A percentile compares a stretch with the other conserved stretches of the same genome.
Conservation (phyloP, 2,888 invertebrate species). For the Macropis europaea region DNA sequence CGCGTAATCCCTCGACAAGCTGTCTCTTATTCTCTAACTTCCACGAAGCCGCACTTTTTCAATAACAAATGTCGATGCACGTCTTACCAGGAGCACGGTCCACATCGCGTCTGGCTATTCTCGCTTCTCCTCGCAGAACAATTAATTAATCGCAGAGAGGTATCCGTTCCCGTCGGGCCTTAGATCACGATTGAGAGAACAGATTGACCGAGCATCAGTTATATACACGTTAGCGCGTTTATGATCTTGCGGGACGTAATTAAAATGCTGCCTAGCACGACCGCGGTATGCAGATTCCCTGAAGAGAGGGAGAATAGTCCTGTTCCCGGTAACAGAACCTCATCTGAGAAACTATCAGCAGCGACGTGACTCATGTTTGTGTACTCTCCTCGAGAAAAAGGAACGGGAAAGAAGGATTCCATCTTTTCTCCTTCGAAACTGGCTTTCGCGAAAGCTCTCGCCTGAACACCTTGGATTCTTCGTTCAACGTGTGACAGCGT, state of each 20-base stretch:
- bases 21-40: too few relatives aligned
- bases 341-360: slow-evolving; percentile 18
- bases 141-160: not conserved
- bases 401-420: slow-evolving; percentile 19
- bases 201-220: slow-evolving; percentile 64
- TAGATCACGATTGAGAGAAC: slow-evolving; percentile 56
- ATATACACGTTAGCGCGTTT: slow-evolving; percentile 67
- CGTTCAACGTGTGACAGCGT: not conserved
- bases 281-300: slow-evolving; percentile 65
- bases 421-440: slow-evolving; percentile 8
- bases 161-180: slow-evolving; percentile 32
- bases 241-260: slow-evolving; percentile 66
- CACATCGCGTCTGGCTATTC: slow-evolving; percentile 20
- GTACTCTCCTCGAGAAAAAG: slow-evolving; percentile 6
- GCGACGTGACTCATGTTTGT: slow-evolving; percentile 46
- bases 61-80: not conserved
- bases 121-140: not conserved
- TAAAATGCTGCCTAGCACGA: slow-evolving; percentile 57
- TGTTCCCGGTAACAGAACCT: slow-evolving; percentile 48
- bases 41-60: too few relatives aligned
- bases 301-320: slow-evolving; percentile 58
- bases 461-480: slow-evolving; percentile 4
- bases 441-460: slow-evolving; percentile 14
- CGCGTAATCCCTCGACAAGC: too few relatives aligned
- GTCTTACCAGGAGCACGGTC: slow-evolving; percentile 23